Base-by-base conservation (phyloP, 2,888 invertebrate species). In the Tachina fera region DNA sequence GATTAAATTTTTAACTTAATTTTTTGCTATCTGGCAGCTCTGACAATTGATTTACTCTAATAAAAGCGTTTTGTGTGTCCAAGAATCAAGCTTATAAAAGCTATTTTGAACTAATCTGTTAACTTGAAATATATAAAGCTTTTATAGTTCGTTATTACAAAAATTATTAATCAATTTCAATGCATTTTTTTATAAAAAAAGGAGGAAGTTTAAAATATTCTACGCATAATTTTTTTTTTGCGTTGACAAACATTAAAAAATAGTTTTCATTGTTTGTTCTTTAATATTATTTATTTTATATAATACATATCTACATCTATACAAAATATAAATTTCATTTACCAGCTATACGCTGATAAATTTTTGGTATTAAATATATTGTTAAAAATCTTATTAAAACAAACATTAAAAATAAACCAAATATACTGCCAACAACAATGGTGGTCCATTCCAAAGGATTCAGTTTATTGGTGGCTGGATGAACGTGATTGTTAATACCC, bases 401-500 rank as follows among this genome's bases (percentile, higher is more conserved):
- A 82, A 90, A 88, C 43, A 92, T 80, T 85, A 93, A 88, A 88
- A 92, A 90, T 87, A 93, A 88, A 51, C 91, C 91, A 87, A 92
- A 90, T 8, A 90, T 80, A 70, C 91, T 90, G 47, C 92, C 91
- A 82, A 92, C 89, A 39, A 91, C 83, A 58, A 92, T 83, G 11
- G 92, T 91, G 3, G 90, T 92, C 92, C 92, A 92, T 83, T 93
- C 92, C 83, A 92, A 79, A 0, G 91, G 90, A 89, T 91, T 91
- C 19, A 92, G 84, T 79, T 89, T 90, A 71, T 91, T 91, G 10
- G 88, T 90, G 1, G 89, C 90, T 2, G 92, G 92, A 71, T 91
- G 88, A 0, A 92, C 92, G 83, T 92, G 92, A 9, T 90, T 90
- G 78, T 92, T 92, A 53, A 92, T 90, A 75, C 92, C 92, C 82